Base-by-base conservation (phyloP, 1,140 invertebrate genomes). In the Diuraphis noxia region DNA sequence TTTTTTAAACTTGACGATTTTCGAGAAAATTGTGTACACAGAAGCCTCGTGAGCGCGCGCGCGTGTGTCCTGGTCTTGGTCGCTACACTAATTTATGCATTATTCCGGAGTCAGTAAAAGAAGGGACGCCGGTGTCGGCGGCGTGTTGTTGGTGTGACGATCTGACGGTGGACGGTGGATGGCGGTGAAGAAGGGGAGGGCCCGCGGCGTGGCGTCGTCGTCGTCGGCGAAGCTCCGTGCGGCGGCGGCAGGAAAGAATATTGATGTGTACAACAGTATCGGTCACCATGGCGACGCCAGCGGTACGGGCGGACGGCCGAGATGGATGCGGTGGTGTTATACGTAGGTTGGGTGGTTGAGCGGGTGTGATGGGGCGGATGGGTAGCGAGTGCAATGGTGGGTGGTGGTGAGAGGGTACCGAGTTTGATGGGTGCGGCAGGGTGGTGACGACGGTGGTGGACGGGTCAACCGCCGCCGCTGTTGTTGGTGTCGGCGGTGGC, bases 191-290 rank as follows among this genome's bases (percentile, higher is more conserved):
- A 23, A 25, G 23, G 41, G 23, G 21, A n/a, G 30, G 40, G 56
- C 25, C 17, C 52, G 56, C 38, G 87, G 87, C 82, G 85, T 40
- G 36, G 46, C 86, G 86, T 63, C 86, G 86, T 88, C 85, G 46
- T 52, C 85, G 46, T 52, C 34, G 40, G 30, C 41, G 88, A 49
- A 90, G 36, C 88, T 77, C 77, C 88, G 88, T 30, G 38, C 79
- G 79, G 79, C 79, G n/a, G 88, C 63, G 43, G 63, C 72, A 81
- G 77, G 89, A 91, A 91, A 91, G 89, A 91, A 91, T 91, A 91
- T 91, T 91, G 89, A 91, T 91, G 89, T 91, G 89, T 81, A 91
- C 77, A 82, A 91, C 89, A 82, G 63, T 81, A 40, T 91, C 43
- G 77, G 89, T 91, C 77, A 49, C 89, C 77, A 91, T 81, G 89